These are phyloP conservation scores for Petrocephalus schoutedeni DNA, from an alignment of 2,797 vertebrate genomes.

Conservation along the genomic window DNA sequence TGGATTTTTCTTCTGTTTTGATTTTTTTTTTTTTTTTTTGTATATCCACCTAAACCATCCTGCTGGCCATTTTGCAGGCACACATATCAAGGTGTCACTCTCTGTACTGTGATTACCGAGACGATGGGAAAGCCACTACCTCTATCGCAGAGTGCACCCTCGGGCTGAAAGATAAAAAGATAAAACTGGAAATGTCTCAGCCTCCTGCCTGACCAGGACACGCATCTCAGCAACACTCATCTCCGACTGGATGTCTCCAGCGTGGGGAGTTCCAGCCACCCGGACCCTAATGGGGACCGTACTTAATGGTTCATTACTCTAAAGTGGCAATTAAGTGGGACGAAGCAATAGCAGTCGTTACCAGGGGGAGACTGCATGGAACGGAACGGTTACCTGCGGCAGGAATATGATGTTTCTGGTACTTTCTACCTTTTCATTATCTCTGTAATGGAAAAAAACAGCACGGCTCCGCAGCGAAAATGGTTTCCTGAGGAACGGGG, in stretches of 20 bases:
- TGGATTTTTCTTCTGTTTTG: no score
- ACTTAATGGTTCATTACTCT: conserved; percentile 42
- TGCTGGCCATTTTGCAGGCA: conserved; percentile 28
- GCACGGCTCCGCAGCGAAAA: conserved; percentile 47
- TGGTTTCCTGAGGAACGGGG: conserved; percentile 34
- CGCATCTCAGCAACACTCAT: conserved; percentile 34
- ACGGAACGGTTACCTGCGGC: conserved; percentile 39
- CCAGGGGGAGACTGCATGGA: conserved; percentile 38
- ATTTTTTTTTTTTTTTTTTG: background rate
- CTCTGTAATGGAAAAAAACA: conserved; percentile 52
- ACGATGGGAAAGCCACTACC: conserved; percentile 22
- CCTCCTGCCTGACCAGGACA: conserved; percentile 32
- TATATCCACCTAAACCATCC: conserved; percentile 19
- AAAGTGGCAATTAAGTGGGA: conserved; percentile 46
- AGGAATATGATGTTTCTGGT: conserved; percentile 52
- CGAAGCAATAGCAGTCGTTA: conserved; percentile 43
- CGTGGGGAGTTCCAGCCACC: conserved; percentile 30
- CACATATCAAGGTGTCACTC: conserved; percentile 20
- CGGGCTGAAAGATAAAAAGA: conserved; percentile 23
- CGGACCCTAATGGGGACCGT: conserved; percentile 25
- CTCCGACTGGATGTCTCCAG: conserved; percentile 37
- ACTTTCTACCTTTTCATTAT: conserved; percentile 57
- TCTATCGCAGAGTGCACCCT: conserved; percentile 25
- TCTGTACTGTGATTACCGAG: conserved; percentile 27
- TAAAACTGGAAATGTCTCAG: conserved; percentile 35